Conservation (phyloP, 2,113 vertebrate species). For the Proteles cristata region DNA sequence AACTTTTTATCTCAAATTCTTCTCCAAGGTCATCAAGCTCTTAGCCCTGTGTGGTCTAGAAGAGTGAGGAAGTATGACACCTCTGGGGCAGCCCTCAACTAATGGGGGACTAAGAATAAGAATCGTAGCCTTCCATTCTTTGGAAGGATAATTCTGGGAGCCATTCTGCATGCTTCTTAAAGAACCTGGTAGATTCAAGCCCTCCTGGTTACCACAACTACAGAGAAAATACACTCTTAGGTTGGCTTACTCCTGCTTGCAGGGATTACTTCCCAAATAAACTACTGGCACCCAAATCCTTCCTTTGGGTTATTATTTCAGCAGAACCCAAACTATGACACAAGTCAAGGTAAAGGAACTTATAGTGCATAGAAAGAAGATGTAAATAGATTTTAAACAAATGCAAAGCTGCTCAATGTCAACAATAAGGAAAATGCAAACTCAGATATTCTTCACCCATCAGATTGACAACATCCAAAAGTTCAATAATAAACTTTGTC, state of each 20-base stretch:
- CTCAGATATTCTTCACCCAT: neutral
- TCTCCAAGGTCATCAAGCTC: neutral
- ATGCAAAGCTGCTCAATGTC: neutral
- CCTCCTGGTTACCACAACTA: neutral
- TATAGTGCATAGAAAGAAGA: neutral
- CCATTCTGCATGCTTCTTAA: neutral
- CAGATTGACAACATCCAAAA: neutral
- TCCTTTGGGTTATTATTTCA: neutral
- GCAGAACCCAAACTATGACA: neutral
- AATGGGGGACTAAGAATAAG: neutral
- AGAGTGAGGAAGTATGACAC: neutral
- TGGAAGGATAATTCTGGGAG: neutral
- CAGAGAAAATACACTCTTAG: neutral
- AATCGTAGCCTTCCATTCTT: neutral
- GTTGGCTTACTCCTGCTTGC: neutral
- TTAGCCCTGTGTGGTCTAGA: neutral
- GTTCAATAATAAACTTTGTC: neutral
- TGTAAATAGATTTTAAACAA: conserved; percentile 1
- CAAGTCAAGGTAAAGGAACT: neutral
- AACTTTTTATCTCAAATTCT: neutral
- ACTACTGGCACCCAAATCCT: neutral
- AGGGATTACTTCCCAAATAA: neutral
- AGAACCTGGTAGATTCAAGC: neutral
- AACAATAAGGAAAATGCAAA: neutral
- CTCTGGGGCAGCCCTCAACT: neutral